Conservation (phyloP, 2,888 invertebrate species). For the Antheraea assamensis region DNA sequence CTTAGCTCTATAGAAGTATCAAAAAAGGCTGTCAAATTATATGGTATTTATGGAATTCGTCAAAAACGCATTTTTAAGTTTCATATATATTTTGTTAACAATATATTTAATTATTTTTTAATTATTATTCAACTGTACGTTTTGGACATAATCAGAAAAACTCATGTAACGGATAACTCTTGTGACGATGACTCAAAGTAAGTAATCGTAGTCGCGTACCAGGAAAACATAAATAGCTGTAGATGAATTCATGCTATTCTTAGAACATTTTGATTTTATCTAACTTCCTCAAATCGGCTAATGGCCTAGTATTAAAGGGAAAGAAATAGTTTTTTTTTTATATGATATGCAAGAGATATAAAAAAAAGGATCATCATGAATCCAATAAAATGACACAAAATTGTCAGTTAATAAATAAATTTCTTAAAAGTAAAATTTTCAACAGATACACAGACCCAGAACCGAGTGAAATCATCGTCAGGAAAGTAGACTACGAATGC, state of each 20-base stretch:
- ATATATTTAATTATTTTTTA: background rate
- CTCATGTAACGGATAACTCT: background rate
- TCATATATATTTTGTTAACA: background rate
- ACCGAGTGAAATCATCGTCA: conserved; percentile 69
- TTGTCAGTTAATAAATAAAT: no score
- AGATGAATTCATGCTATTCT: conserved; percentile 18
- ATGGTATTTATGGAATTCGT: background rate
- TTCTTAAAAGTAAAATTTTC: background rate
- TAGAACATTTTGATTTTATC: conserved; percentile 20
- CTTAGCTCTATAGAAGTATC: background rate
- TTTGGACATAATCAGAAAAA: background rate
- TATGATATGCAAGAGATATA: background rate
- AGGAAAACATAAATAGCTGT: conserved; percentile 21
- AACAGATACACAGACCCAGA: conserved; percentile 73
- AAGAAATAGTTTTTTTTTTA: background rate
- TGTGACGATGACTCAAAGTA: conserved; percentile 12
- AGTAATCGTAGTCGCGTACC: conserved; percentile 14
- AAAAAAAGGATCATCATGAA: no score
- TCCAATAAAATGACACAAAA: no score
- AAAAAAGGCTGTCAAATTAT: background rate
- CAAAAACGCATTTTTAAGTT: background rate
- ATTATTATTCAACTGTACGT: background rate
- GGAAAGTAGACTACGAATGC: conserved; percentile 61
- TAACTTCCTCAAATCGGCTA: conserved; percentile 16
- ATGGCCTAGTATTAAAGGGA: background rate